Conservation (phyloP, 2,113 vertebrate genomes). For the Xenotilapia caudafasciata region DNA sequence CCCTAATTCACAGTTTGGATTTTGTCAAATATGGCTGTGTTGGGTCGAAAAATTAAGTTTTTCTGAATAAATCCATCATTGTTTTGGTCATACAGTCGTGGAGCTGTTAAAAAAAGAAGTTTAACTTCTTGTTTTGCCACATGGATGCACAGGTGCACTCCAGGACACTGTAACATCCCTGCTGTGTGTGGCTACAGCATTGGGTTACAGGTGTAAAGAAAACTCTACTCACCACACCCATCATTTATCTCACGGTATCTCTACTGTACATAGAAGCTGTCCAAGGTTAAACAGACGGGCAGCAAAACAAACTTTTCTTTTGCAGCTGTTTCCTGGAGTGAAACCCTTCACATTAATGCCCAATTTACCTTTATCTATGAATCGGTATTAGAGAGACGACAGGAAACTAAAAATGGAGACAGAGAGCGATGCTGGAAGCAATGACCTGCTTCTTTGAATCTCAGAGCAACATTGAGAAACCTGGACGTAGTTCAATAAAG, state of each 20-base stretch:
- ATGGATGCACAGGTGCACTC: background rate
- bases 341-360: background rate
- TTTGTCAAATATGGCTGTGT: background rate
- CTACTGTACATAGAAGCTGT: background rate
- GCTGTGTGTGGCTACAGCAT: background rate
- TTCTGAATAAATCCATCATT: background rate
- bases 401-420: background rate
- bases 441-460: background rate
- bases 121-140: background rate
- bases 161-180: background rate
- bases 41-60: rapidly evolving
- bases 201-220: background rate
- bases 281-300: background rate
- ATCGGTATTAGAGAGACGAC: rapidly evolving
- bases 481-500: background rate
- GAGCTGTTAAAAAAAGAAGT: background rate
- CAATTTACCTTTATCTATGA: background rate
- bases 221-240: background rate
- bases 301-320: background rate
- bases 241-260: background rate
- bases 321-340: background rate
- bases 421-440: background rate
- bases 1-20: background rate
- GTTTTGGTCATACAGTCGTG: background rate
- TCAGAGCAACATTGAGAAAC: background rate